phyloP scores from a whole-genome alignment of 2,797 vertebrate genomes.

The Hozukius guyotensis region DNA sequence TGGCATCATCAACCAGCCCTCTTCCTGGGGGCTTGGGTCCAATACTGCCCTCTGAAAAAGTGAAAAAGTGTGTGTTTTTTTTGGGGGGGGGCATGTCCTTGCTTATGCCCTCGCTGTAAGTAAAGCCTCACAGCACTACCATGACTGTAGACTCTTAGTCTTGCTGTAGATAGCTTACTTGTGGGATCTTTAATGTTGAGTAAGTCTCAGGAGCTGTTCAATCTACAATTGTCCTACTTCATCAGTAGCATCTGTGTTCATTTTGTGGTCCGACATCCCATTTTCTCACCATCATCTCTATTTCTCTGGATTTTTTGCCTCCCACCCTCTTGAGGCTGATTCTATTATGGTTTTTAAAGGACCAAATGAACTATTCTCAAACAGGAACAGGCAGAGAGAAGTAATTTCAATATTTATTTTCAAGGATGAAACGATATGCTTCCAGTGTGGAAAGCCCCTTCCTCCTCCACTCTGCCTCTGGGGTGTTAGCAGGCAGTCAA shows the following conservation, averaged over 20 bases:
- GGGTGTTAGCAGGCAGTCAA: constrained; percentile 27
- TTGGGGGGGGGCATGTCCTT: no score
- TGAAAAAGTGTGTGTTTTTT: no score
- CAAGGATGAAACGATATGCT: constrained; percentile 73
- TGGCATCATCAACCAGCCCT: no score
- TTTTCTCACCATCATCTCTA: neutral
- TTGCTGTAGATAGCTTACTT: neutral
- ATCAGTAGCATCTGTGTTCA: neutral
- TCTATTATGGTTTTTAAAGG: neutral
- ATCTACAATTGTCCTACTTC: neutral
- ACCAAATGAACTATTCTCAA: constrained; percentile 40
- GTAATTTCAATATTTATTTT: constrained; percentile 70
- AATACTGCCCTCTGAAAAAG: no score
- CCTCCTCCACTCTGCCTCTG: constrained; percentile 38
- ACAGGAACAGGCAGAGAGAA: constrained; percentile 60
- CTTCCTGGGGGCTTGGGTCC: no score
- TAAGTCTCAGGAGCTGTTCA: neutral
- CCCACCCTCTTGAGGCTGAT: neutral
- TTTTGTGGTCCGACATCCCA: neutral
- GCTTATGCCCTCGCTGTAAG: no score
- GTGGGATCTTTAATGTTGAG: neutral
- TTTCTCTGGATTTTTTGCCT: neutral
- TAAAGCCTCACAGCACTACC: neutral
- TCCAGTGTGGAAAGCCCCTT: constrained; percentile 38
- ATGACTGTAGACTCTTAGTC: neutral